phyloP scores from a whole-genome alignment of 1,140 invertebrate species.

The Penaeus vannamei region DNA sequence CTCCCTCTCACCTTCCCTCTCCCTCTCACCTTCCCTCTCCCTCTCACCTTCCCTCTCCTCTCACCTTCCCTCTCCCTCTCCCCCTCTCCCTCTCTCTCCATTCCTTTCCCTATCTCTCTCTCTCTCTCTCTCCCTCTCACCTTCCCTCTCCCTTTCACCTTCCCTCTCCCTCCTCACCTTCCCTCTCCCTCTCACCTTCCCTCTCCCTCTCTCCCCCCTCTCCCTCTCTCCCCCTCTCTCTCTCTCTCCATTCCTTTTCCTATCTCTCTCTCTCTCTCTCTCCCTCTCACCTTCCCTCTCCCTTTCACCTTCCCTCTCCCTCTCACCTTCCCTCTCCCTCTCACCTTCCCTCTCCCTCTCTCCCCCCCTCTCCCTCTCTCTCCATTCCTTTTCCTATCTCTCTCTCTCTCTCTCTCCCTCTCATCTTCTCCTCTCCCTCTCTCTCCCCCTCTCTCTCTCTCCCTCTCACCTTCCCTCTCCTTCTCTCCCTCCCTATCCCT shows the following conservation, averaged over 20 bases:
- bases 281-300: background rate
- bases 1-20: conserved; percentile 24
- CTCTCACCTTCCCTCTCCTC: conserved; percentile 3
- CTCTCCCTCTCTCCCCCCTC: too few relatives aligned
- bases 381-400: conserved; percentile 21
- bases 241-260: background rate
- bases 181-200: too few relatives aligned
- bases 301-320: background rate
- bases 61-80: conserved; percentile 20
- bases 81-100: background rate
- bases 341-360: background rate
- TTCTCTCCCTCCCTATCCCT: background rate
- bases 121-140: conserved; percentile 24
- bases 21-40: conserved; percentile 27
- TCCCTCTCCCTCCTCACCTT: background rate
- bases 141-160: background rate
- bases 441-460: conserved; percentile 35
- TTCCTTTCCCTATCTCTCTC: conserved; percentile 30
- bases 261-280: background rate
- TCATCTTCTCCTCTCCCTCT: conserved; percentile 18
- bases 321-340: background rate
- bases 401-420: background rate
- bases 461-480: background rate
- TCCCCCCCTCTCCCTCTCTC: conserved; percentile 29
- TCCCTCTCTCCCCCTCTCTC: background rate